Evolutionary conservation across 1,140 invertebrate species (phyloP), one percentile per base, ranked within the genome.

Genomic region (Diprion similis): DNA sequence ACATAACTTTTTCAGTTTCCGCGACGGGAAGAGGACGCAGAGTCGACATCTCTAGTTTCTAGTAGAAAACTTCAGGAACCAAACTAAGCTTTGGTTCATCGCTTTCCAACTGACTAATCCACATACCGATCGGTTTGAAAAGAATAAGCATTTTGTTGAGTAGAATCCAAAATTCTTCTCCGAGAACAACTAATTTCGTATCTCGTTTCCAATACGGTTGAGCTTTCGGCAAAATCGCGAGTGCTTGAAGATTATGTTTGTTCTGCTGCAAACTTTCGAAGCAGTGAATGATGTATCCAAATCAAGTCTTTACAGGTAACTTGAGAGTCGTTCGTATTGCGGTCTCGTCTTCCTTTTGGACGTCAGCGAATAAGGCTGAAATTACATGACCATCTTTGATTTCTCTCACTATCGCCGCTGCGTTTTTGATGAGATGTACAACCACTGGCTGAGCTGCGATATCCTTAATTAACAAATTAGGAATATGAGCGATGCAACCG

Each of bases 401-500:
- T 51, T 73, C 72, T 64, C 67, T 47, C 17, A 73, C 72, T 17
- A 73, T 69, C 17, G 68, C 68, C 46, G 72, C 69, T 51, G 72
- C 72, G 64, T 68, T 73, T 73, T 68, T 72, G 7, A 59, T 15
- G 51, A 72, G 24, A 13, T 66, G 64, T 19, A 45, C 24, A 59
- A 72, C 51, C 10, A 24, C 24, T 66, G 71, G 71, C 66, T 72
- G 71, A 66, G 48, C 71, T 64, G 66, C 71, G n/a, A n/a, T 19
- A 65, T 75, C 75, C 70, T 75, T 71, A 17, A 76, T 71, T 13
- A 77, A 68, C 1, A 75, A 37, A 74, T 79, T 77, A 8, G 75
- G 69, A 17, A 72, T 74, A 51, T 79, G 73, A 48, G 73, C 71
- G 1, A 11, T 19, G 47, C 76, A 78, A 0, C 74, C 70, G 48